Conservation (phyloP, 2,888 invertebrate genomes). For the Spialia ferax region DNA sequence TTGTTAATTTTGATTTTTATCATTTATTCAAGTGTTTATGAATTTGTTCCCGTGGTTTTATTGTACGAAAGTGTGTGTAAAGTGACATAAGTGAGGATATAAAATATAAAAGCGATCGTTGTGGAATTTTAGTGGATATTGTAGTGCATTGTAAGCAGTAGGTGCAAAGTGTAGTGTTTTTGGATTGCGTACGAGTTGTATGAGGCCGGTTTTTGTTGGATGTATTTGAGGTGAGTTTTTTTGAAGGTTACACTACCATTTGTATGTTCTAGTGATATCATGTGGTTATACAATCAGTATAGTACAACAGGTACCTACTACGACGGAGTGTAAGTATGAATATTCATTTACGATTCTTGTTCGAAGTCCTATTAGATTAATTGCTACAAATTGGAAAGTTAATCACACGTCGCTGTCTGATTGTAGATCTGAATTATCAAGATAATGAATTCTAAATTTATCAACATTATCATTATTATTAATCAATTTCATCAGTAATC, state of each 20-base stretch:
- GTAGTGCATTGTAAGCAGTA: slow-evolving; percentile 14
- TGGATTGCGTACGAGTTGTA: slow-evolving; percentile 45
- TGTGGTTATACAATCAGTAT: slow-evolving; percentile 6
- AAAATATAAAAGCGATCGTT: not conserved
- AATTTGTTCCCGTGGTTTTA: slow-evolving; percentile 12
- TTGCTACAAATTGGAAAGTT: not conserved
- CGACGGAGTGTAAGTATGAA: not conserved
- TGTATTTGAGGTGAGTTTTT: slow-evolving; percentile 54
- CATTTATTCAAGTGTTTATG: slow-evolving; percentile 25
- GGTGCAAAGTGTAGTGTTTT: slow-evolving; percentile 43
- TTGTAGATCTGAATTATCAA: not conserved
- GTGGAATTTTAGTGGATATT: not conserved
- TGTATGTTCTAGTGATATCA: slow-evolving; percentile 25
- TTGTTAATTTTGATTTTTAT: slow-evolving; percentile 17
- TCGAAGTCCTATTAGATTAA: slow-evolving; percentile 1
- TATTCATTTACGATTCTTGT: slow-evolving; percentile 7
- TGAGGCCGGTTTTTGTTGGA: slow-evolving; percentile 51
- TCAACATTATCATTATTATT: too few species aligned
- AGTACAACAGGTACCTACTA: too few species aligned
- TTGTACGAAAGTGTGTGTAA: not conserved
- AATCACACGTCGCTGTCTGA: not conserved
- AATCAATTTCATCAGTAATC: too few species aligned
- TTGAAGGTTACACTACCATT: slow-evolving; percentile 13
- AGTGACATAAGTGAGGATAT: slow-evolving; percentile 14
- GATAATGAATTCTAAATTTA: too few species aligned